Conservation (phyloP, 2,113 vertebrate species). For the Thymallus thymallus region DNA sequence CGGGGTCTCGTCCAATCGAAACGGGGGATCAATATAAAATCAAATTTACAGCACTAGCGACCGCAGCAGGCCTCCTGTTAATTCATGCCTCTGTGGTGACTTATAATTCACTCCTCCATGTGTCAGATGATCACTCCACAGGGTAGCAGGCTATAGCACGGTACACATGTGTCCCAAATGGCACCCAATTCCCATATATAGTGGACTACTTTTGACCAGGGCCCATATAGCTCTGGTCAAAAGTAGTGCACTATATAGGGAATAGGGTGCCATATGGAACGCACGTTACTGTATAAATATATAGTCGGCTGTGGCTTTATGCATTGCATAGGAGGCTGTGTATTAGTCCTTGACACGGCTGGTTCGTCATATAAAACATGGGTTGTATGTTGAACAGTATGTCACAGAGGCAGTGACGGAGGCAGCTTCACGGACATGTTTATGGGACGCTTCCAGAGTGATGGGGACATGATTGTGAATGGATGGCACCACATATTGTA, state of each 20-base stretch:
- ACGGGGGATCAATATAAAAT: conserved; percentile 65
- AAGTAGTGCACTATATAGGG: too few relatives aligned
- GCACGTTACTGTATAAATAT: too few relatives aligned
- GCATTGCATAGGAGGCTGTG: too few relatives aligned
- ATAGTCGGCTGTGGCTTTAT: too few relatives aligned
- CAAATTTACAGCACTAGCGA: conserved; percentile 61
- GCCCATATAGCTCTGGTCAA: too few relatives aligned
- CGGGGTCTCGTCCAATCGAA: conserved; percentile 42
- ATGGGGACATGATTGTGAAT: conserved; percentile 57
- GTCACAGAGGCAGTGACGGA: conserved; percentile 43
- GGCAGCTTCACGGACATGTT: conserved; percentile 50
- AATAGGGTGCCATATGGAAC: too few relatives aligned
- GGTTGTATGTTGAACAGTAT: conserved; percentile 14
- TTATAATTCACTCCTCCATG: conserved; percentile 53
- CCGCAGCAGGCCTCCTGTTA: conserved; percentile 60
- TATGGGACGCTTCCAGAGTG: conserved; percentile 46
- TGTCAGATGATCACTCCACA: conserved; percentile 33
- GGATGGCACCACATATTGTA: conserved; percentile 48
- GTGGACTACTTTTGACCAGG: not conserved
- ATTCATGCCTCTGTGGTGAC: conserved; percentile 50
- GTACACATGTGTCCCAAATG: not conserved
- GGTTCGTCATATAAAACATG: conserved; percentile 46
- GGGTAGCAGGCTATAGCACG: conserved; percentile 4
- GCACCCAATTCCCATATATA: not conserved
- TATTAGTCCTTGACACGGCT: conserved; percentile 49